phyloP scores from a whole-genome alignment of 2,113 vertebrate species.

The human (Homo sapiens) region GRCh38 chr9:70946501-70947000 shows the following conservation, averaged over 20 bases:
- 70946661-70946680: background rate
- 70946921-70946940: background rate
- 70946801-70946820: background rate
- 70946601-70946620: background rate
- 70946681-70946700: background rate
- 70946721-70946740: too few species aligned
- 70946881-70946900: background rate
- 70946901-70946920: background rate
- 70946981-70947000: background rate
- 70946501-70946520: conserved; percentile 4
- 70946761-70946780: background rate
- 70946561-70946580: background rate
- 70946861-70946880: background rate
- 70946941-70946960: background rate
- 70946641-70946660: background rate
- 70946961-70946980: background rate
- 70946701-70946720: fast-evolving
- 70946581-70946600: background rate
- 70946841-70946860: background rate
- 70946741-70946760: background rate
- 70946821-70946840: background rate
- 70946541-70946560: background rate
- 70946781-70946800: background rate
- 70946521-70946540: background rate
- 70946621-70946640: background rate